These are phyloP conservation scores for Ispidina lecontei DNA, from an alignment of 2,797 vertebrate species.

Conservation along the genomic window DNA sequence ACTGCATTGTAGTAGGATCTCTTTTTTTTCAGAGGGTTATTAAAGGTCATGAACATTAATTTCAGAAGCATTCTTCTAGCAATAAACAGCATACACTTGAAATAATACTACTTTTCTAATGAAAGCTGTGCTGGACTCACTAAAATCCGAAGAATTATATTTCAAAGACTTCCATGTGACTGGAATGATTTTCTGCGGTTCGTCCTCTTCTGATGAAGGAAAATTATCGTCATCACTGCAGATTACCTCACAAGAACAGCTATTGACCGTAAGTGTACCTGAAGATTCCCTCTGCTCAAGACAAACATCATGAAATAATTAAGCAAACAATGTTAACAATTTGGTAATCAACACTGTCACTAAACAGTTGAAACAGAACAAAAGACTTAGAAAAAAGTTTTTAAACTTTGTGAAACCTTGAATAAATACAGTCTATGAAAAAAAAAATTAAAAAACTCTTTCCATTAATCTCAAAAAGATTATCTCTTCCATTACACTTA, in stretches of 20 bases:
- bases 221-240: background rate
- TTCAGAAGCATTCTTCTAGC: background rate
- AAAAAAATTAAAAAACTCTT: background rate
- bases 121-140: slow-evolving; percentile 31
- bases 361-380: background rate
- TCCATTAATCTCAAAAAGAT: background rate
- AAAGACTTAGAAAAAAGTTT: background rate
- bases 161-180: slow-evolving; percentile 49
- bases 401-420: background rate
- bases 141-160: background rate
- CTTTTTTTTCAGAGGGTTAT: background rate
- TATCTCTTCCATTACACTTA: background rate
- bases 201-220: slow-evolving; percentile 3
- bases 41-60: background rate
- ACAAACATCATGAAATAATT: slow-evolving; percentile 1
- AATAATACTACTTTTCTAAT: background rate
- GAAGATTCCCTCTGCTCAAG: slow-evolving; percentile 19
- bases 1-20: background rate
- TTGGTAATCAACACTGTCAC: background rate
- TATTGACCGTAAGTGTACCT: background rate
- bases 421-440: background rate
- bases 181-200: slow-evolving; percentile 1
- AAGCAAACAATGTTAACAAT: background rate
- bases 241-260: slow-evolving; percentile 53
- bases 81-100: background rate